phyloP scores from a whole-genome alignment of 2,888 invertebrate genomes.

The Megamerina dolium region DNA sequence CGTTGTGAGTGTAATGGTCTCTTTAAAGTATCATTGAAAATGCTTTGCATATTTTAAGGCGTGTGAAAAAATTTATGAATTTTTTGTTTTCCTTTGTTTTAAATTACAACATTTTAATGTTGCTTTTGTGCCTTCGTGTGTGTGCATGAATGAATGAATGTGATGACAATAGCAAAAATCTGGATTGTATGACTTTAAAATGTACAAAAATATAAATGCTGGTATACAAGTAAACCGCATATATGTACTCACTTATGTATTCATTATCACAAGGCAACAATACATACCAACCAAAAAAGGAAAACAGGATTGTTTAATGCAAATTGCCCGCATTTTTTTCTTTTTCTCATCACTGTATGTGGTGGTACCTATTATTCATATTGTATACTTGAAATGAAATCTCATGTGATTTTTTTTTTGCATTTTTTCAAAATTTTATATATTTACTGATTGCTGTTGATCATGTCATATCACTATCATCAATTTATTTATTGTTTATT shows the following conservation, averaged over 20 bases:
- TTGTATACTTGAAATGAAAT: conserved; percentile 28
- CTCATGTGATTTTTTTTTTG: conserved; percentile 25
- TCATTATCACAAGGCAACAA: too few species aligned
- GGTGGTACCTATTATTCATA: neutral
- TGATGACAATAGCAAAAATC: neutral
- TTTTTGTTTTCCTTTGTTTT: neutral
- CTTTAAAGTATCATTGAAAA: too few species aligned
- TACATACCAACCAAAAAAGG: too few species aligned
- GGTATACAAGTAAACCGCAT: neutral
- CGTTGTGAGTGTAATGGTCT: too few species aligned
- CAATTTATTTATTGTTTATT: conserved; percentile 15
- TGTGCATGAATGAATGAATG: neutral
- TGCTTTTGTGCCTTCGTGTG: neutral
- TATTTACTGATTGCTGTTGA: conserved; percentile 10
- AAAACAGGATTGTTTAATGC: conserved; percentile 15
- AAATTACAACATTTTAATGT: too few species aligned
- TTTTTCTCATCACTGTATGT: too few species aligned
- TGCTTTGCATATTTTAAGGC: conserved; percentile 11
- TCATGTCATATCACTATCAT: conserved; percentile 38
- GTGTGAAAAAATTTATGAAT: neutral
- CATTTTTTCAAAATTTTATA: neutral
- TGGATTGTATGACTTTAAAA: too few species aligned
- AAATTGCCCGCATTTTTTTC: conserved; percentile 35
- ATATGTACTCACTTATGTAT: neutral
- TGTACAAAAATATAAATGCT: neutral